These are phyloP conservation scores for Pterocles orientalis DNA, from an alignment of 2,113 vertebrate genomes.

Conservation along the genomic window DNA sequence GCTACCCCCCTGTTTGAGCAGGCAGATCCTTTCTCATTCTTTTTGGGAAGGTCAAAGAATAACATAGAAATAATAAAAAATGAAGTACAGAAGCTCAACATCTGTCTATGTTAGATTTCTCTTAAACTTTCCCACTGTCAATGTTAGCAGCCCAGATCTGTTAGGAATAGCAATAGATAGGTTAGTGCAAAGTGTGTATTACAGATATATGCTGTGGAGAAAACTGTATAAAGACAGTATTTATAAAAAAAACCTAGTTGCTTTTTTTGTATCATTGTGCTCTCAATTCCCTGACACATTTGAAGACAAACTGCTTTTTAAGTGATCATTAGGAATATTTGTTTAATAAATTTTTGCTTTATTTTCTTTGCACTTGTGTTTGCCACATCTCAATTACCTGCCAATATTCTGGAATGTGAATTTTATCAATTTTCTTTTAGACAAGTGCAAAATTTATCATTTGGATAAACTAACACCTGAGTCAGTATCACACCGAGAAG, in stretches of 20 bases:
- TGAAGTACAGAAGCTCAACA: background rate
- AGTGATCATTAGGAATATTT: background rate
- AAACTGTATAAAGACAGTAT: background rate
- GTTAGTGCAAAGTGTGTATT: background rate
- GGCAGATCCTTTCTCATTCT: background rate
- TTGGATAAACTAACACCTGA: background rate
- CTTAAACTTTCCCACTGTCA: background rate
- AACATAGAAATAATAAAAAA: constrained; percentile 22
- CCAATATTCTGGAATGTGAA: background rate
- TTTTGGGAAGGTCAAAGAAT: background rate
- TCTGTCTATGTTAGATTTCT: background rate
- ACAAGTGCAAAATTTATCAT: background rate
- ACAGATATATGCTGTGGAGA: background rate
- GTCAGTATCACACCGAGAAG: background rate
- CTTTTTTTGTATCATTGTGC: fast-evolving
- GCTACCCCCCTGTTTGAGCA: background rate
- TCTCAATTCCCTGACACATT: background rate
- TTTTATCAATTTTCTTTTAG: background rate
- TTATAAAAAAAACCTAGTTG: background rate
- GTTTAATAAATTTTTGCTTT: background rate
- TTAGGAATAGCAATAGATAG: background rate
- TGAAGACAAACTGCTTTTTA: background rate
- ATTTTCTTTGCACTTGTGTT: background rate
- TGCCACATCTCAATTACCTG: background rate
- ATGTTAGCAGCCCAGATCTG: background rate